Evolutionary conservation across 2,113 vertebrate species (phyloP).

Genomic region (Rhinolophus sinicus): DNA sequence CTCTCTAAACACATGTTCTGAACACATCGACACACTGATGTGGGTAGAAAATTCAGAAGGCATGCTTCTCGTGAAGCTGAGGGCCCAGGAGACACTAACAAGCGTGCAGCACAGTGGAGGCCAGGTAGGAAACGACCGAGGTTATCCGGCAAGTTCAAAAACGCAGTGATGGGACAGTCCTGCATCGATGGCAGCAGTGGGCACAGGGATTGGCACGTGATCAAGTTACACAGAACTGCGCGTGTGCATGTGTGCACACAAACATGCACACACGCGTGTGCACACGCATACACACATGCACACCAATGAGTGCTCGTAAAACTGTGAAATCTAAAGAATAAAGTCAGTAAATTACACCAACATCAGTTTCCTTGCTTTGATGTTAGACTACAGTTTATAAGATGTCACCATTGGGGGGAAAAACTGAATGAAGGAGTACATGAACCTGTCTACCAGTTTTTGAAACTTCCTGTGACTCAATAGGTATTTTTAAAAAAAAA

Average conservation of each 20-base stretch:
- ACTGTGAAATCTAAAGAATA: background rate
- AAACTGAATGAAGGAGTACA: background rate
- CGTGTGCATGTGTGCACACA: accelerated
- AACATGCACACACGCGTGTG: no score
- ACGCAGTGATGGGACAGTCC: accelerated
- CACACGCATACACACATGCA: accelerated
- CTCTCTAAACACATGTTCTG: background rate
- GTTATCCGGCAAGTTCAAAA: background rate
- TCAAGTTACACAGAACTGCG: background rate
- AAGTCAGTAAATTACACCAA: background rate
- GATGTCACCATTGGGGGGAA: background rate
- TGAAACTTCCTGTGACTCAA: background rate
- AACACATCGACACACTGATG: background rate
- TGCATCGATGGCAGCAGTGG: background rate
- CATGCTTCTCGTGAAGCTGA: background rate
- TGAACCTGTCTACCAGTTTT: background rate
- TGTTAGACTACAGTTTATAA: accelerated
- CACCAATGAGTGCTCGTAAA: no score
- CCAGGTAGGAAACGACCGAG: background rate
- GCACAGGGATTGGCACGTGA: background rate
- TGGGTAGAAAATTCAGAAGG: background rate
- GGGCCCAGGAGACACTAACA: background rate
- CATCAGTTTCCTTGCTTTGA: background rate
- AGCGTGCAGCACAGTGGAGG: background rate
- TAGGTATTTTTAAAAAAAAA: background rate